Evolutionary conservation across 2,797 vertebrate species (phyloP), one percentile per base, ranked within the genome.

Genomic region (Ispidina lecontei): DNA sequence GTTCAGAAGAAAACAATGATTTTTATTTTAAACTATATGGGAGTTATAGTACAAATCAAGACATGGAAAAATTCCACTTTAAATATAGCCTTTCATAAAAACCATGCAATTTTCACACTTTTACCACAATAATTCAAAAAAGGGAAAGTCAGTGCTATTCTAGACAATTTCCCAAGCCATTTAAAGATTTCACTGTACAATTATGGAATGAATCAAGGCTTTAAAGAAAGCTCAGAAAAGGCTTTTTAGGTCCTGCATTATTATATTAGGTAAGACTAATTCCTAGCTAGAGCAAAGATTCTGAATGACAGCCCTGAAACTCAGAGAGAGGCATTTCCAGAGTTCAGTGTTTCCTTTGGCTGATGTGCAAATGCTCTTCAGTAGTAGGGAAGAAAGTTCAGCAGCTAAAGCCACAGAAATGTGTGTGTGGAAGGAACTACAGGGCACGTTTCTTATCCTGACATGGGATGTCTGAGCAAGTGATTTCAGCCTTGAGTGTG

Each of bases 181-280:
- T 54, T 60, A 67, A 70, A 74, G 47, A 37, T 26, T 64, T 85
- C 56, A 41, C 26, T 67, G 19, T 70, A 59, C 51, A 75, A 70
- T 64, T 54, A 68, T 7, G 10, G 67, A 73, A 86, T 12, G 20
- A 86, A 79, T 67, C n/a, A 19, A 78, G 5, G 31, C 55, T 93
- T 84, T 73, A 43, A 88, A 86, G 70, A 60, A 65, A 93, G 47
- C 63, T 86, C 14, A 17, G 44, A 59, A 75, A 75, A 85, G 25
- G 33, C 49, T 60, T 72, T 65, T 23, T 14, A 64, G 76, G 35
- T 67, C 54, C 68, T 62, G 23, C 3, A 1, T 33, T 59, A 86
- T 90, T 86, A 15, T 5, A 47, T 89, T 69, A 73, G 54, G 19
- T 14, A 14, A 69, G 43, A 51, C 21, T n/a, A 64, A 83, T 90